These are phyloP conservation scores for Parazoanthus swiftii DNA, from an alignment of 92 coral and sea anemone genomes.

Conservation along the genomic window DNA sequence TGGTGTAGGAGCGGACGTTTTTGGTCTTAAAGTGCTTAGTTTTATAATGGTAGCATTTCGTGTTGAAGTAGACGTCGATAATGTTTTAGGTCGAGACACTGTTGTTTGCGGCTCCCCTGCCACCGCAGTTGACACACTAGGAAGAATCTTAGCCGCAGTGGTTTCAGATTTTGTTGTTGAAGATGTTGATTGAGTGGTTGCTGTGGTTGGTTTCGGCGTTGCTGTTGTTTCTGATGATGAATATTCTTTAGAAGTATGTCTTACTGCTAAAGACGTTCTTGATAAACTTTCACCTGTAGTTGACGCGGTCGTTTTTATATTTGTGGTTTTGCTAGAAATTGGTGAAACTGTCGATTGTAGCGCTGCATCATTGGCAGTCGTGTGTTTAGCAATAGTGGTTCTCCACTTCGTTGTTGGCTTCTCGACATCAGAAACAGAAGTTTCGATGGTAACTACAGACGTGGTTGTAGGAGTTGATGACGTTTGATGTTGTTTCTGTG, in stretches of 20 bases:
- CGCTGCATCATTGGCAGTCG: not conserved
- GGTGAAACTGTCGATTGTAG: not conserved
- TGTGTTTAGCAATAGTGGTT: not conserved
- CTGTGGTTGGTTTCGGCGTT: not conserved
- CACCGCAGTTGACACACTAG: not conserved
- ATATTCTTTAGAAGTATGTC: conserved; percentile 8
- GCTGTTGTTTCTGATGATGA: conserved; percentile 11
- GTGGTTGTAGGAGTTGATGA: not conserved
- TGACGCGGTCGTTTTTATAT: not conserved
- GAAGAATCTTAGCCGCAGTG: not conserved
- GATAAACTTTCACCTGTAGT: not conserved
- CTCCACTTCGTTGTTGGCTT: not conserved
- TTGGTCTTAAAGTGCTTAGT: not conserved
- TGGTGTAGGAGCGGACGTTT: not conserved
- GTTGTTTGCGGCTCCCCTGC: conserved; percentile 14
- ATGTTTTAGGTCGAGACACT: not conserved
- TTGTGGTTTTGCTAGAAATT: not conserved
- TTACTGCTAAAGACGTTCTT: not conserved
- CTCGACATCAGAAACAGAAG: conserved; percentile 11
- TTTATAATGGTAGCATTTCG: not conserved
- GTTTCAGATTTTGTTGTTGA: conserved; percentile 21
- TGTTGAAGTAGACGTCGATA: conserved; percentile 9
- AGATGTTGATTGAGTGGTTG: not conserved
- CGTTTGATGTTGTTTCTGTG: not conserved
- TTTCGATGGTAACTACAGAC: not conserved